phyloP scores from a whole-genome alignment of 1,140 invertebrate genomes.

The Calephelis virginiensis region DNA sequence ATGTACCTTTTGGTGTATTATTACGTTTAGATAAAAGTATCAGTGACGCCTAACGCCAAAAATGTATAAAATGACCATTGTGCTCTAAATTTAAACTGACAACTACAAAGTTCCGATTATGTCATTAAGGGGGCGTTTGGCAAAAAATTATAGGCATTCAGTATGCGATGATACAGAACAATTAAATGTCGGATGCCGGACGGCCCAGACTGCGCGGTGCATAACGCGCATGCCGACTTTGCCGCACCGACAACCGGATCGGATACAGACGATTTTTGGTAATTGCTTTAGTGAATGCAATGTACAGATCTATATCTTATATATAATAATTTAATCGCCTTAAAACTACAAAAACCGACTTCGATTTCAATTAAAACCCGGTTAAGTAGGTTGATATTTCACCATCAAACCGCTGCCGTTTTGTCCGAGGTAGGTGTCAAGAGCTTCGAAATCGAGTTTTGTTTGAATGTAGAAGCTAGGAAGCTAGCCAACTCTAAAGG shows the following conservation, averaged over 20 bases:
- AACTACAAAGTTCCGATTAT: constrained; percentile 45
- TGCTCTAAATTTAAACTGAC: neutral
- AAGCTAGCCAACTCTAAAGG: no score
- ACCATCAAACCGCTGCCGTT: no score
- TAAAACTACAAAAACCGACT: no score
- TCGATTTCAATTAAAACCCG: no score
- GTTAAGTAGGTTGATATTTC: no score
- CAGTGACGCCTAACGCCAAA: neutral
- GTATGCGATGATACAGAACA: constrained; percentile 68
- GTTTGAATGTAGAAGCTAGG: no score
- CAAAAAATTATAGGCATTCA: constrained; percentile 54
- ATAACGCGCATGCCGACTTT: constrained; percentile 38
- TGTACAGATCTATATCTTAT: neutral
- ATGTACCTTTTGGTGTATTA: no score
- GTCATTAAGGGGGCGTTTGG: constrained; percentile 48
- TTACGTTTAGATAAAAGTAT: no score
- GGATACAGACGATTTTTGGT: constrained; percentile 24
- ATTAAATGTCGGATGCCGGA: constrained; percentile 42
- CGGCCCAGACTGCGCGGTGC: constrained; percentile 30
- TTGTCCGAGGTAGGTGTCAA: no score
- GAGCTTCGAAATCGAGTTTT: no score
- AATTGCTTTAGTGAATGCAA: constrained; percentile 25
- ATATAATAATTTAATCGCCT: no score
- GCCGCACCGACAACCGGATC: constrained; percentile 18
- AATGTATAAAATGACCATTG: neutral